A percentile compares a stretch with the other conserved stretches of the same genome.
phyloP scores from a whole-genome alignment of 2,888 invertebrate genomes.

The Hybos culiciformis region DNA sequence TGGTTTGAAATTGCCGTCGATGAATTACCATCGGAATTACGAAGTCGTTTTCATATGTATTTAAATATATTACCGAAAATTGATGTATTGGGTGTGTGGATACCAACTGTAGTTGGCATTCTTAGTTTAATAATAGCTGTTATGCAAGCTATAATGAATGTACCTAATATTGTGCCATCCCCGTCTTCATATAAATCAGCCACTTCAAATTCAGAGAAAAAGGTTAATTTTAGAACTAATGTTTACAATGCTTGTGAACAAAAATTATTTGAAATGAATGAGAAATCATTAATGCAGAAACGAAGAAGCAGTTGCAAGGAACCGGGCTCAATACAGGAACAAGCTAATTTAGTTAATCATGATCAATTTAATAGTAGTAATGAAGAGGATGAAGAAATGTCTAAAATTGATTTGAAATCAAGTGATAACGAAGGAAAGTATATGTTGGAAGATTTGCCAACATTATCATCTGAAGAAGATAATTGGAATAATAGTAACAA shows the following conservation, averaged over 20 bases:
- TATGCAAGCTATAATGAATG: slow-evolving; percentile 26
- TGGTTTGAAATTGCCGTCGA: slow-evolving; percentile 85
- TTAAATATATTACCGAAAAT: slow-evolving; percentile 54
- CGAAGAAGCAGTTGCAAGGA: background rate
- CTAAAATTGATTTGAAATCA: slow-evolving; percentile 10
- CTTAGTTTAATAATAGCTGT: slow-evolving; percentile 27
- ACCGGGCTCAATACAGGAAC: no score
- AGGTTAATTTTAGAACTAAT: slow-evolving; percentile 21
- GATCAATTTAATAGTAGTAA: slow-evolving; percentile 12
- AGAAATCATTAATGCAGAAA: slow-evolving; percentile 7
- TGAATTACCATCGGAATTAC: slow-evolving; percentile 46
- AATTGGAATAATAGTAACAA: background rate
- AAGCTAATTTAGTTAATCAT: no score
- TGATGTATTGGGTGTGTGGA: slow-evolving; percentile 37
- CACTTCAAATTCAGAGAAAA: slow-evolving; percentile 7
- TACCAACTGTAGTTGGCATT: slow-evolving; percentile 23
- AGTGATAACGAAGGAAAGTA: no score
- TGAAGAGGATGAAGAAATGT: slow-evolving; percentile 14
- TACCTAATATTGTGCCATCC: slow-evolving; percentile 18
- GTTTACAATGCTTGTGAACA: slow-evolving; percentile 31
- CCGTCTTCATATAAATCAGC: background rate
- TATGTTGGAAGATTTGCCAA: no score
- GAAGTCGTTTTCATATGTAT: slow-evolving; percentile 55
- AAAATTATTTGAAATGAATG: slow-evolving; percentile 23
- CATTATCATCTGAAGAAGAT: background rate